These are phyloP conservation scores for Squalus acanthias DNA, from an alignment of 2,797 vertebrate species.

Conservation along the genomic window DNA sequence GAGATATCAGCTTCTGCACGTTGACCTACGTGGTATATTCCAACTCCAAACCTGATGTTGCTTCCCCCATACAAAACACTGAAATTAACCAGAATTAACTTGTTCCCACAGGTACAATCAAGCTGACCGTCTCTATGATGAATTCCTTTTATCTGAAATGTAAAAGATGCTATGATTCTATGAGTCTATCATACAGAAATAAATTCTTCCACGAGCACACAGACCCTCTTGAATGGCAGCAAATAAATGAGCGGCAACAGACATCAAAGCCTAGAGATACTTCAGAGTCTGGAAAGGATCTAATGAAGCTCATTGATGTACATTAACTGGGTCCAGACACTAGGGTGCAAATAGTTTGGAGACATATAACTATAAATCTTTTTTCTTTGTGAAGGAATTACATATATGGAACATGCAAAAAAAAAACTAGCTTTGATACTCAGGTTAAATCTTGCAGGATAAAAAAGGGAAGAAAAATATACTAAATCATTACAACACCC, in stretches of 20 bases:
- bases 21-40: not conserved
- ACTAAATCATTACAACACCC: not conserved
- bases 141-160: not conserved
- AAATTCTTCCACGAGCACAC: not conserved
- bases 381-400: not conserved
- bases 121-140: not conserved
- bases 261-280: constrained; percentile 15
- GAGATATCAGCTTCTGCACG: not conserved
- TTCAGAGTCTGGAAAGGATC: not conserved
- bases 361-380: not conserved
- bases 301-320: constrained; percentile 23
- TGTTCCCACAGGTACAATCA: not conserved
- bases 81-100: not conserved
- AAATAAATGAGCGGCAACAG: not conserved
- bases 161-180: not conserved
- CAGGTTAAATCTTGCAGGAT: not conserved
- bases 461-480: not conserved
- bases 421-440: no score
- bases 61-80: not conserved
- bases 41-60: not conserved
- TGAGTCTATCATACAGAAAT: not conserved
- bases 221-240: not conserved
- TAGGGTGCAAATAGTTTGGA: not conserved
- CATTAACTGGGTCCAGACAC: not conserved
- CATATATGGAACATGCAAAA: not conserved